These are phyloP conservation scores for Callimorpha dominula DNA, from an alignment of 2,888 invertebrate genomes.

Conservation along the genomic window DNA sequence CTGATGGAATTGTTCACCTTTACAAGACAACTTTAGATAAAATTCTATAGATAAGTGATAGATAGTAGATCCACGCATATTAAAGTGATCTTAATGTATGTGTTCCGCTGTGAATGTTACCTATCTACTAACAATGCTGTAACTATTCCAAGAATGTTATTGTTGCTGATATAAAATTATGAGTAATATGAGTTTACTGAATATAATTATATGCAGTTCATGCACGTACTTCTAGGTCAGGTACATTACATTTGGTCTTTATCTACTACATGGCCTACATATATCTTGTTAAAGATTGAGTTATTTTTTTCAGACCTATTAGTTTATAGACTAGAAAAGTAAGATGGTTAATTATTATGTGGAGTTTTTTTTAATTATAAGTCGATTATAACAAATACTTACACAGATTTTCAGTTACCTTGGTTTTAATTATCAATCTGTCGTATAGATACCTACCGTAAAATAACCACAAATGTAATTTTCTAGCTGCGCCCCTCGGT, in stretches of 20 bases:
- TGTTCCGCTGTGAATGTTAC: conserved; percentile 2
- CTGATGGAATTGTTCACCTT: not conserved
- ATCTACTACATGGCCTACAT: not conserved
- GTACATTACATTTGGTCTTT: conserved; percentile 8
- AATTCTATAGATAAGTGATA: not conserved
- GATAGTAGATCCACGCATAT: not conserved
- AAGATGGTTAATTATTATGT: no score
- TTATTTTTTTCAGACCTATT: not conserved
- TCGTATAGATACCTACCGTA: not conserved
- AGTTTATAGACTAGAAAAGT: not conserved
- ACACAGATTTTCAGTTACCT: not conserved
- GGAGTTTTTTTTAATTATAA: not conserved
- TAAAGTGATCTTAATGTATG: not conserved
- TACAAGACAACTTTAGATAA: not conserved
- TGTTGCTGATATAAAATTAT: not conserved
- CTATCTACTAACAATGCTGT: not conserved
- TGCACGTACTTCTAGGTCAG: not conserved
- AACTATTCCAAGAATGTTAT: not conserved
- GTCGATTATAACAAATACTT: not conserved
- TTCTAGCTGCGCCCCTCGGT: no score
- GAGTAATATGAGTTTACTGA: not conserved
- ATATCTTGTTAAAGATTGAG: not conserved
- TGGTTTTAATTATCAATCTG: not conserved
- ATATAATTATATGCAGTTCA: conserved; percentile 1
- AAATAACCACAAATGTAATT: not conserved